Percentiles rank a stretch among this genome's conserved stretches.
Evolutionary conservation across 2,113 vertebrate species (phyloP).

Genomic region (Hepsetus odoe): DNA sequence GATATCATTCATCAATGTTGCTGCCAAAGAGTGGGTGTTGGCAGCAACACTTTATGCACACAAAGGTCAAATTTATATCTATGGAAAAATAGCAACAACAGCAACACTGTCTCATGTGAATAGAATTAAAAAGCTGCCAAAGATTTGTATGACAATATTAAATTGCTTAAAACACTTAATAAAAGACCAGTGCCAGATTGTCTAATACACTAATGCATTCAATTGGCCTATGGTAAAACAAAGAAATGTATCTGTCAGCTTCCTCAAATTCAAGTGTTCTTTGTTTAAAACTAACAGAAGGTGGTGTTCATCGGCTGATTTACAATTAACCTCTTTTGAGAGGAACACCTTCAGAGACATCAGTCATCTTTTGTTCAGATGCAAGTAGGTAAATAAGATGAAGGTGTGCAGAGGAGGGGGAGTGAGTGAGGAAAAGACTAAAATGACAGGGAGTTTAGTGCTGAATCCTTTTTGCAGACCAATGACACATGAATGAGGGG

Average conservation of each 20-base stretch:
- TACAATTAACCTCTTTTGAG: constrained; percentile 19
- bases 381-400: constrained; percentile 67
- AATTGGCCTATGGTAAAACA: not conserved
- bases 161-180: not conserved
- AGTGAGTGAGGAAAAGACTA: constrained; percentile 68
- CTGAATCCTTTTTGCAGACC: constrained; percentile 81
- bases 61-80: constrained; percentile 4
- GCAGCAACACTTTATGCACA: not conserved
- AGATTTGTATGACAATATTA: not conserved
- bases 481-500: constrained; percentile 77
- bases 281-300: not conserved
- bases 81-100: not conserved
- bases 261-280: not conserved
- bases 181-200: not conserved
- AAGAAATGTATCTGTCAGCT: no score
- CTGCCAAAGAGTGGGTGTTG: not conserved
- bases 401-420: constrained; percentile 47
- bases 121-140: not conserved
- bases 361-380: constrained; percentile 40
- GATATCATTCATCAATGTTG: constrained; percentile 16
- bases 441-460: constrained; percentile 78
- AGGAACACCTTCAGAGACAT: not conserved
- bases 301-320: not conserved
- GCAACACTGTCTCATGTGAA: not conserved
- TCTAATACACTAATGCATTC: not conserved